Conservation (phyloP, 2,113 vertebrate species). For the Jaculus jaculus region DNA sequence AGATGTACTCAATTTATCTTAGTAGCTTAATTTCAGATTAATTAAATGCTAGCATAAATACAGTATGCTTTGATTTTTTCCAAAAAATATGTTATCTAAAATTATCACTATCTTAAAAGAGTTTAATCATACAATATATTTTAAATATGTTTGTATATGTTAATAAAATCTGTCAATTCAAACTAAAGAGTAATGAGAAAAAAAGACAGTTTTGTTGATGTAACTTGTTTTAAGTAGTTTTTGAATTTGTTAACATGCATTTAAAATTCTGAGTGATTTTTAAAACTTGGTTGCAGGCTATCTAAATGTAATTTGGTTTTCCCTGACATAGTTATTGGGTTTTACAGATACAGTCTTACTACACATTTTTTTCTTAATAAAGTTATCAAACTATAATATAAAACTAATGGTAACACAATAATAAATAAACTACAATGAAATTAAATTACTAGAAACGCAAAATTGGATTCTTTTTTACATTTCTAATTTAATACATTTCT, state of each 20-base stretch:
- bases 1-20: neutral
- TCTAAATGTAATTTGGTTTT: neutral
- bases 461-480: neutral
- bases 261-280: neutral
- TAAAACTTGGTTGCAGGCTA: neutral
- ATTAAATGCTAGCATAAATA: slow-evolving; percentile 29
- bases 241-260: neutral
- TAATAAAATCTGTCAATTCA: neutral
- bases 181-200: neutral
- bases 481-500: neutral
- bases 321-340: neutral
- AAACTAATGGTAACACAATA: neutral
- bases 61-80: neutral
- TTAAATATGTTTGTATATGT: neutral
- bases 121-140: neutral
- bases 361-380: neutral
- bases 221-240: neutral
- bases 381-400: neutral
- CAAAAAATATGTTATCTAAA: neutral
- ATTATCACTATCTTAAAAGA: neutral
- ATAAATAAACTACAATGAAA: neutral
- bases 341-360: neutral
- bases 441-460: neutral
- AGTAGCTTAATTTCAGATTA: slow-evolving; percentile 6
- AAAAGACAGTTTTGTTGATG: neutral